These are phyloP conservation scores for Aphidius ervi DNA, from an alignment of 1,140 invertebrate species.

Conservation along the genomic window DNA sequence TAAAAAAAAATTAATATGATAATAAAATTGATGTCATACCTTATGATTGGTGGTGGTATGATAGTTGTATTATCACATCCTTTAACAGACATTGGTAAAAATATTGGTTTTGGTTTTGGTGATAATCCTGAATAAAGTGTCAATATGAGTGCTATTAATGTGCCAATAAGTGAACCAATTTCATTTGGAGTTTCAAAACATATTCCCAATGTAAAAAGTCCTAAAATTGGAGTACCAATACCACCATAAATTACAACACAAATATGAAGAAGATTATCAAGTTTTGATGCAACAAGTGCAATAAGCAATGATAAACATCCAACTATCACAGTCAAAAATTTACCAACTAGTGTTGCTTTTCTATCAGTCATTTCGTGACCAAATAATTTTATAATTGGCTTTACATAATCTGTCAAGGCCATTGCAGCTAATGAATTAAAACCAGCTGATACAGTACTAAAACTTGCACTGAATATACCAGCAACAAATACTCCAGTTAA, in stretches of 20 bases:
- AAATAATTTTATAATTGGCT: conserved; percentile 39
- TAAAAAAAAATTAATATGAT: conserved; percentile 4
- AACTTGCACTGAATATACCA: conserved; percentile 65
- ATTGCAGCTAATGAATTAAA: conserved; percentile 83
- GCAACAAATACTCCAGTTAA: conserved; percentile 61
- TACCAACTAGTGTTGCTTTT: conserved; percentile 47
- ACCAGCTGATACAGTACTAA: conserved; percentile 82
- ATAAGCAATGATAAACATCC: conserved; percentile 68
- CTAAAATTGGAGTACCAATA: conserved; percentile 73
- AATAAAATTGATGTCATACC: background rate
- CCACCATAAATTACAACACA: conserved; percentile 73
- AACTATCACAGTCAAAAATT: conserved; percentile 62
- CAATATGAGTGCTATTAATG: conserved; percentile 63
- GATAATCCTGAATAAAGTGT: conserved; percentile 83
- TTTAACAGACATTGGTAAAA: conserved; percentile 58
- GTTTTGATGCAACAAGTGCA: conserved; percentile 66
- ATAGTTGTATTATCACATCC: conserved; percentile 51
- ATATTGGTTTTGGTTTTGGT: conserved; percentile 59
- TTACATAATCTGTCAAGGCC: conserved; percentile 77
- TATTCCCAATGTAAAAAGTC: conserved; percentile 76
- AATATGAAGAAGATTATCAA: conserved; percentile 71
- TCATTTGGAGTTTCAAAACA: conserved; percentile 64
- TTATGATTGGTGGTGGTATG: conserved; percentile 3
- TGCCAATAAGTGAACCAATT: conserved; percentile 67
- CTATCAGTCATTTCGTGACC: conserved; percentile 38